Evolutionary conservation across 1,140 invertebrate genomes (phyloP).

Genomic region (Gryllus bimaculatus): DNA sequence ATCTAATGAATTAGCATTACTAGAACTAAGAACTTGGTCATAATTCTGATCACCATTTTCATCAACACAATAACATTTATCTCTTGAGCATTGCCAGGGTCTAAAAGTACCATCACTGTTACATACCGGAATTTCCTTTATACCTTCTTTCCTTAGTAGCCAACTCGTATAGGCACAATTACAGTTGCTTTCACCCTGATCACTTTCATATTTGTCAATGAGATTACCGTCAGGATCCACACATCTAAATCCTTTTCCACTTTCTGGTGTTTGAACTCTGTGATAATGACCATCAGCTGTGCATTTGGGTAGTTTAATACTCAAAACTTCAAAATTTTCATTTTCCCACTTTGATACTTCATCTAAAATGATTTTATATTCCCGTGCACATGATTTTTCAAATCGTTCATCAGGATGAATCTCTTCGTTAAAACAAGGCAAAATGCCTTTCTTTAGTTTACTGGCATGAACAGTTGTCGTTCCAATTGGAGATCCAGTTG

Average conservation of each 20-base stretch:
- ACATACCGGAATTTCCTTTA: constrained; percentile 41
- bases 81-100: constrained; percentile 43
- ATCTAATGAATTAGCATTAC: neutral
- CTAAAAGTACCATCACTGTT: constrained; percentile 49
- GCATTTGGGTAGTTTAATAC: neutral
- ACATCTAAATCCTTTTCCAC: neutral
- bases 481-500: neutral
- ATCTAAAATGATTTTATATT: neutral
- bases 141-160: constrained; percentile 32
- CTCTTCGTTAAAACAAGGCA: neutral
- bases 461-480: neutral
- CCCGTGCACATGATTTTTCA: neutral
- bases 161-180: constrained; percentile 42
- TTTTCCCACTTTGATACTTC: neutral
- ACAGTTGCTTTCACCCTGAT: neutral
- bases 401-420: neutral
- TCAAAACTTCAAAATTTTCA: neutral
- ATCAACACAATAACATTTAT: constrained; percentile 48
- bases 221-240: neutral
- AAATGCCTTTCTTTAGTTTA: neutral
- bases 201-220: neutral
- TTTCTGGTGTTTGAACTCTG: neutral
- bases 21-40: neutral
- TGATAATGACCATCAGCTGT: neutral
- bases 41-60: constrained; percentile 40